Conservation (phyloP, 1,140 invertebrate species). For the Sipha flava region DNA sequence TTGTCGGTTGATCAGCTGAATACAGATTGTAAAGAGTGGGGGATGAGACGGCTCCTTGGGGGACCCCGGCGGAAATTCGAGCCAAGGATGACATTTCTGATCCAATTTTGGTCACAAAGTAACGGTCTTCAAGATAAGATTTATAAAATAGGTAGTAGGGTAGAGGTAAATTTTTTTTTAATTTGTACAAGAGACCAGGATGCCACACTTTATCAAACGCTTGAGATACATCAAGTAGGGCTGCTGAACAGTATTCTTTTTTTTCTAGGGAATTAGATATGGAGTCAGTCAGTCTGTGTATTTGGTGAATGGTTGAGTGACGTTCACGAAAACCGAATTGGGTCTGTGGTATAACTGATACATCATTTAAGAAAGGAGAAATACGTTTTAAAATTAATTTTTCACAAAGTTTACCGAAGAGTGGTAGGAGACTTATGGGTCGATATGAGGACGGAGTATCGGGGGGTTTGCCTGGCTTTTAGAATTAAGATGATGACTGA, state of each 20-base stretch:
- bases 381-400: constrained; percentile 39
- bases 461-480: too few relatives aligned
- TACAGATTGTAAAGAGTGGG: constrained; percentile 40
- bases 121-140: not conserved
- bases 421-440: too few relatives aligned
- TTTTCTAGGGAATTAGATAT: constrained; percentile 34
- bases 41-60: constrained; percentile 41
- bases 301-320: constrained; percentile 39
- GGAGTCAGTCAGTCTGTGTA: constrained; percentile 20
- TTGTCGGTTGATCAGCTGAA: constrained; percentile 41
- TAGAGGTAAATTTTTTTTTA: not conserved
- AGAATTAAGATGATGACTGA: too few relatives aligned
- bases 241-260: constrained; percentile 33
- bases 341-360: constrained; percentile 39
- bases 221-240: constrained; percentile 37
- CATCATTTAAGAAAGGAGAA: constrained; percentile 14
- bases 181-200: constrained; percentile 34
- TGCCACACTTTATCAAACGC: too few relatives aligned
- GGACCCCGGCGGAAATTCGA: constrained; percentile 37
- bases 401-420: constrained; percentile 41
- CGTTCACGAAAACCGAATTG: constrained; percentile 42
- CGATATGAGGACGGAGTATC: too few relatives aligned
- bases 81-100: not conserved
- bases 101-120: not conserved
- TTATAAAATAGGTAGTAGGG: constrained; percentile 5